These are phyloP conservation scores for Phymanthus crucifer DNA, from an alignment of 92 coral and sea anemone species.

Conservation along the genomic window DNA sequence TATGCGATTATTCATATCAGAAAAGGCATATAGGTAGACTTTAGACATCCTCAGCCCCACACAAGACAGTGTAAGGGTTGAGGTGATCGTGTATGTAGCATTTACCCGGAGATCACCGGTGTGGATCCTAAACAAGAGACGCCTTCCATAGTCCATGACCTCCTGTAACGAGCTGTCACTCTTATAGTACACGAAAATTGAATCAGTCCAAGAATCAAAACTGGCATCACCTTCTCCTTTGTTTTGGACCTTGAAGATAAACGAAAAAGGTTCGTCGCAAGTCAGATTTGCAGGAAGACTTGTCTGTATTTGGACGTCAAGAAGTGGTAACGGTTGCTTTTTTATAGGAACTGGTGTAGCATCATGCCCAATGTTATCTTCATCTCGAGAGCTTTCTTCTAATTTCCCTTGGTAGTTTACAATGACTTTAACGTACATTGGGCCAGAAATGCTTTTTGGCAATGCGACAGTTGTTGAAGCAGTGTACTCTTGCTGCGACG, in stretches of 20 bases:
- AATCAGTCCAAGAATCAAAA: conserved; percentile 67
- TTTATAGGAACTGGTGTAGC: conserved; percentile 16
- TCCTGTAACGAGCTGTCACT: conserved; percentile 37
- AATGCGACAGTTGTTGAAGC: conserved; percentile 46
- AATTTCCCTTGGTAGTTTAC: conserved; percentile 38
- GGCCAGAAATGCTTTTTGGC: conserved; percentile 48
- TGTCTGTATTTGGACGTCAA: no score
- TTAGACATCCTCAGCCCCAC: conserved; percentile 18
- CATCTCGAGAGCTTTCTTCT: conserved; percentile 28
- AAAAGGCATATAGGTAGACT: conserved; percentile 47
- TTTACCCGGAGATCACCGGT: conserved; percentile 56
- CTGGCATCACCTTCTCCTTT: conserved; percentile 39
- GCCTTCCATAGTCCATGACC: conserved; percentile 40
- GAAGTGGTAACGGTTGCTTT: background rate
- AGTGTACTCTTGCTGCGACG: conserved; percentile 57
- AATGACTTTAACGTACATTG: conserved; percentile 48
- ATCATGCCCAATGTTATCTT: conserved; percentile 41
- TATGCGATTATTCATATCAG: conserved; percentile 51
- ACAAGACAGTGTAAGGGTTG: conserved; percentile 36
- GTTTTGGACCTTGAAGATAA: conserved; percentile 50
- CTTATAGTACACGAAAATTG: conserved; percentile 42
- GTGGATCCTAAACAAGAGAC: conserved; percentile 48
- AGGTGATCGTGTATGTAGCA: conserved; percentile 31
- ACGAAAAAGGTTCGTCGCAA: conserved; percentile 39
- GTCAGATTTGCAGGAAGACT: conserved; percentile 47